These are phyloP conservation scores for Linnaemya vulpina DNA, from an alignment of 2,888 invertebrate genomes.

Conservation along the genomic window DNA sequence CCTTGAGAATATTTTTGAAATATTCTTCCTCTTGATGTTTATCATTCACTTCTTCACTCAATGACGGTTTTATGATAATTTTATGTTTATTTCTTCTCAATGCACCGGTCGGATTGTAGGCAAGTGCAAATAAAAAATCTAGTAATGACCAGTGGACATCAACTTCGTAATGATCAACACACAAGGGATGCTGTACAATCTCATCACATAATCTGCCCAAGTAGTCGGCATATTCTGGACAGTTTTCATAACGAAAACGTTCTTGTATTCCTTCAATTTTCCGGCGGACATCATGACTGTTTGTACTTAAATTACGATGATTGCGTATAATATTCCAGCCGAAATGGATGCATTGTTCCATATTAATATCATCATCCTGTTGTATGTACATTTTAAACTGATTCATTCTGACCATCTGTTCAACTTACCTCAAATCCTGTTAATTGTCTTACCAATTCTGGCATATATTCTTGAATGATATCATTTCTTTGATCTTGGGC, in stretches of 20 bases:
- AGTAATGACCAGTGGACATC: constrained; percentile 84
- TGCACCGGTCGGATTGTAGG: constrained; percentile 80
- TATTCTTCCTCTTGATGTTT: constrained; percentile 59
- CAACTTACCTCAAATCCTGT: constrained; percentile 76
- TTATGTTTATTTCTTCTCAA: constrained; percentile 75
- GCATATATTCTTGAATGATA: constrained; percentile 77
- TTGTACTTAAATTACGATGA: constrained; percentile 83
- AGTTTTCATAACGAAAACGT: constrained; percentile 83
- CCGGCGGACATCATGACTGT: constrained; percentile 83
- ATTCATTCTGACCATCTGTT: constrained; percentile 18
- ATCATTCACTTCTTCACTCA: constrained; percentile 49
- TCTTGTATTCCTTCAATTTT: constrained; percentile 83
- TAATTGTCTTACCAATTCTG: constrained; percentile 76
- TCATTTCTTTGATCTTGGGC: constrained; percentile 75
- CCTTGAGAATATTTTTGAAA: constrained; percentile 74
- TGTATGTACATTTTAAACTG: neutral
- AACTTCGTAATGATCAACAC: constrained; percentile 78
- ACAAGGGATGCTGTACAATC: constrained; percentile 77
- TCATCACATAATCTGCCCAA: constrained; percentile 80
- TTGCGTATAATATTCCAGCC: constrained; percentile 82
- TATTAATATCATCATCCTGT: constrained; percentile 82
- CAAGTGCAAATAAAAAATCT: constrained; percentile 83
- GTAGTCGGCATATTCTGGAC: constrained; percentile 82
- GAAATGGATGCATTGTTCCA: constrained; percentile 81
- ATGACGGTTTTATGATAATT: constrained; percentile 72